phyloP scores from a whole-genome alignment of 2,888 invertebrate genomes.

The Ctenicera cuprea region DNA sequence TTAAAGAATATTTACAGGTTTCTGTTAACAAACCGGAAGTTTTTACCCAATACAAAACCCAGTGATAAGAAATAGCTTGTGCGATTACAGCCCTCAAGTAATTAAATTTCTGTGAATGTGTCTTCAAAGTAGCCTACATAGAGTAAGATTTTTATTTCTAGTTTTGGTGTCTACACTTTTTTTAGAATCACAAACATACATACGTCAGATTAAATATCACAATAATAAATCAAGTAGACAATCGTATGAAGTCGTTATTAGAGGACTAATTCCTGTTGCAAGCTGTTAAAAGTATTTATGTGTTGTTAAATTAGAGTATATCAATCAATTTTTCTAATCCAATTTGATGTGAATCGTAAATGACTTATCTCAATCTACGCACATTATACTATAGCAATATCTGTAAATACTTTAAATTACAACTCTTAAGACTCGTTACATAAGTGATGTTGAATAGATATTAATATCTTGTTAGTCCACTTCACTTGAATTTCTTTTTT shows the following conservation, averaged over 20 bases:
- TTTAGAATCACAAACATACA: conserved; percentile 30
- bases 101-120: conserved; percentile 23
- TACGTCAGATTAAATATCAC: conserved; percentile 41
- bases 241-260: conserved; percentile 59
- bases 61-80: conserved; percentile 8
- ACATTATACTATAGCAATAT: conserved; percentile 49
- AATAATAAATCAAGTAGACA: conserved; percentile 62
- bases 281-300: conserved; percentile 48
- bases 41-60: neutral
- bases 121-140: conserved; percentile 32
- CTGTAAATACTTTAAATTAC: conserved; percentile 33
- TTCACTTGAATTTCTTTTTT: conserved; percentile 15
- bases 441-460: conserved; percentile 17
- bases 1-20: conserved; percentile 4
- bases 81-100: conserved; percentile 13
- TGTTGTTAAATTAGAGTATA: conserved; percentile 51
- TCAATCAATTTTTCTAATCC: conserved; percentile 53
- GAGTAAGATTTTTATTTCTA: conserved; percentile 56
- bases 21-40: neutral
- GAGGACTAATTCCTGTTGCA: conserved; percentile 47
- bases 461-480: conserved; percentile 24
- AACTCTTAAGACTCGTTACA: conserved; percentile 22
- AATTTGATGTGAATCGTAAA: conserved; percentile 48
- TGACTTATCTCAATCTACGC: conserved; percentile 50
- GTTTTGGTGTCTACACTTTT: conserved; percentile 52